Conservation (phyloP, 1,140 invertebrate genomes). For the Solenopsis invicta region DNA sequence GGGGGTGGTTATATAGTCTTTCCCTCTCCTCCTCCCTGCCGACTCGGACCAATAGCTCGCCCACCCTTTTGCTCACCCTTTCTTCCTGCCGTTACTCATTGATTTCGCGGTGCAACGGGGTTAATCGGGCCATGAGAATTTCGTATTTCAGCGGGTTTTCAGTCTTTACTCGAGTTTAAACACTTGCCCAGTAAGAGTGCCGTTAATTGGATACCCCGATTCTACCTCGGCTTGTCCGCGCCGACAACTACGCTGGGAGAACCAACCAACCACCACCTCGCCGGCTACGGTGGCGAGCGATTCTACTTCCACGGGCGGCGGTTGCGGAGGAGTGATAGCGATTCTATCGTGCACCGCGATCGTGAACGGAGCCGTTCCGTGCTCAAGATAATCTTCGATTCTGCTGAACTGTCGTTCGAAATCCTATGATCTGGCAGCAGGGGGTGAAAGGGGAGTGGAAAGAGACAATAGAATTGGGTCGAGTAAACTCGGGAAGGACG, state of each 20-base stretch:
- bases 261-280: not conserved
- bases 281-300: not conserved
- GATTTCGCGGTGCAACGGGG: conserved; percentile 70
- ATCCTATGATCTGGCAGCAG: not conserved
- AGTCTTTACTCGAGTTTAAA: conserved; percentile 71
- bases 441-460: not conserved
- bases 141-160: conserved; percentile 70
- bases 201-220: conserved; percentile 70
- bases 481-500: conserved; percentile 9
- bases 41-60: conserved; percentile 56
- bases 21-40: not conserved
- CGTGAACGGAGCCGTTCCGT: not conserved
- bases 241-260: conserved; percentile 1
- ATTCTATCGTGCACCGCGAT: conserved; percentile 27
- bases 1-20: conserved; percentile 75
- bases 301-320: conserved; percentile 7
- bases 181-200: conserved; percentile 65
- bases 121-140: conserved; percentile 75
- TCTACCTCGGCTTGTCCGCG: conserved; percentile 14
- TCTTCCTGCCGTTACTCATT: conserved; percentile 66
- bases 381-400: conserved; percentile 41
- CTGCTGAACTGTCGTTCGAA: conserved; percentile 13
- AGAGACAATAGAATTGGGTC: conserved; percentile 40
- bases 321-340: conserved; percentile 11
- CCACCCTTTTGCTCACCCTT: conserved; percentile 62